phyloP scores from a whole-genome alignment of 2,797 vertebrate genomes.

The Hylomyscus alleni region DNA sequence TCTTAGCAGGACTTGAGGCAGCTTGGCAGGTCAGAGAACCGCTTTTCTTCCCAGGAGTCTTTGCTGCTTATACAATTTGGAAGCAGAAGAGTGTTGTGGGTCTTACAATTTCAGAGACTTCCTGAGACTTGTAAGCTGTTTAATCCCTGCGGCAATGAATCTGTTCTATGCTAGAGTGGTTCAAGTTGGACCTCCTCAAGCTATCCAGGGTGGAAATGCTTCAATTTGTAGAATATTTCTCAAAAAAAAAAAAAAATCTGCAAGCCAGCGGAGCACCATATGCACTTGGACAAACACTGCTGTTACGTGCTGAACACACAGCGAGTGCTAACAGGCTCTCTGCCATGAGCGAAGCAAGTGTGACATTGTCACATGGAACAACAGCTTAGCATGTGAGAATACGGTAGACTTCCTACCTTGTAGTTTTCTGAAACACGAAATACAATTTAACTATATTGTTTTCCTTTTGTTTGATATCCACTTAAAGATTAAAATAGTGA shows the following conservation, averaged over 20 bases:
- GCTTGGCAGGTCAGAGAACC: neutral
- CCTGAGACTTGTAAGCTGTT: neutral
- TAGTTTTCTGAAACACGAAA: neutral
- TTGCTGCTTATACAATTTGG: neutral
- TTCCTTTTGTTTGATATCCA: slow-evolving; percentile 3
- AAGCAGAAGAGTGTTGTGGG: neutral
- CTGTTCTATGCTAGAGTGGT: neutral
- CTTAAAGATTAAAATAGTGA: neutral
- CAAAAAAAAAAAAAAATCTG: neutral
- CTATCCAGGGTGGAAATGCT: neutral
- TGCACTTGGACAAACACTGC: neutral
- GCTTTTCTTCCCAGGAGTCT: neutral
- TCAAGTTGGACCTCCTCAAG: neutral
- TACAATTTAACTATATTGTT: neutral
- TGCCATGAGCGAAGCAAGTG: neutral
- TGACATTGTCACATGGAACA: neutral
- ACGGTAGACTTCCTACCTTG: neutral
- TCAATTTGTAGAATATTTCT: neutral
- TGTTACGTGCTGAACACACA: neutral
- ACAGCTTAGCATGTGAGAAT: neutral
- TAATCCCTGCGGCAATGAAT: neutral
- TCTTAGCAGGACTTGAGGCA: neutral
- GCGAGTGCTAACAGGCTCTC: neutral
- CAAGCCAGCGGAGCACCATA: neutral
- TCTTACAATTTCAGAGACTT: neutral